phyloP scores from a whole-genome alignment of 2,113 vertebrate genomes.

The Bagarius yarrelli region DNA sequence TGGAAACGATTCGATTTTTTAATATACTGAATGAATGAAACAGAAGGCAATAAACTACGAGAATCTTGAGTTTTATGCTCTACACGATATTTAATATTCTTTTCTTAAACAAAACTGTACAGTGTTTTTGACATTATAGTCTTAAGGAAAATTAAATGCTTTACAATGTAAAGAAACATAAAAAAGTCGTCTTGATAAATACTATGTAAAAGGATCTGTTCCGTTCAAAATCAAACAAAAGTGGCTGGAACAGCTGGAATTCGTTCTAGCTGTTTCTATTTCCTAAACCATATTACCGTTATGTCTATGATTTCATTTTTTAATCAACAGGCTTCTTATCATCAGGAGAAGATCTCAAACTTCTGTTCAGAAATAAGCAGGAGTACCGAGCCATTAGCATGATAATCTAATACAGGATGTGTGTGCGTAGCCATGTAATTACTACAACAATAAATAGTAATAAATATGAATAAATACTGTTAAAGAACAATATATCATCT shows the following conservation, averaged over 20 bases:
- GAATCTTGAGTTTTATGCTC: conserved; percentile 8
- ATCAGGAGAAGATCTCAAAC: neutral
- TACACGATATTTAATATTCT: conserved; percentile 18
- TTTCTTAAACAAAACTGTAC: conserved; percentile 48
- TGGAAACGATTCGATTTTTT: neutral
- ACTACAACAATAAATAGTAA: conserved; percentile 11
- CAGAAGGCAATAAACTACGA: conserved; percentile 3
- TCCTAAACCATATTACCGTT: neutral
- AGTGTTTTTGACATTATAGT: conserved; percentile 57
- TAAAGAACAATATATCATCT: neutral
- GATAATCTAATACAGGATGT: neutral
- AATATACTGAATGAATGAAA: neutral
- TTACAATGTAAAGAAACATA: conserved; percentile 24
- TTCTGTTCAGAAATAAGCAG: neutral
- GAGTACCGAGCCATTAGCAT: neutral
- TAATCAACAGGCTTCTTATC: neutral
- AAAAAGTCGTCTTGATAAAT: conserved; percentile 19
- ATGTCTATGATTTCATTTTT: neutral
- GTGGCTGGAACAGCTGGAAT: neutral
- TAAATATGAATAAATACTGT: conserved; percentile 15
- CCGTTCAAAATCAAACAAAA: neutral
- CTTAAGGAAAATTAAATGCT: conserved; percentile 24
- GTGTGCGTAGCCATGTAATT: neutral
- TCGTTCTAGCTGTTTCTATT: neutral
- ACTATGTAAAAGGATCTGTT: neutral